phyloP scores from a whole-genome alignment of 2,113 vertebrate species.

The Periophthalmodon schlosseri region DNA sequence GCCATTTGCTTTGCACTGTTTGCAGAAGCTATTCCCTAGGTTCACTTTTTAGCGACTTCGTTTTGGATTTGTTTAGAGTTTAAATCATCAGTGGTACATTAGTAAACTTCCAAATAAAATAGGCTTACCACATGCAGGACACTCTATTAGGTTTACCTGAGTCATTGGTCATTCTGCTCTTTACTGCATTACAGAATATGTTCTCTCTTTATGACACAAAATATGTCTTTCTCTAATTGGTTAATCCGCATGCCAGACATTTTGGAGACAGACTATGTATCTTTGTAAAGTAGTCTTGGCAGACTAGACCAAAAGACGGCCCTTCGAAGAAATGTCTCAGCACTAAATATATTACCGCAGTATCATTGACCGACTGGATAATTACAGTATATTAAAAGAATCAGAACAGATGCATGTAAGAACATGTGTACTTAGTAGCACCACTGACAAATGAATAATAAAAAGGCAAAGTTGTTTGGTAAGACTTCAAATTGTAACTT shows the following conservation, averaged over 20 bases:
- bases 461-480: neutral
- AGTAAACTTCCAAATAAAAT: conserved; percentile 54
- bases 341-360: no score
- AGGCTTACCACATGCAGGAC: no score
- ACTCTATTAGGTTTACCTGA: neutral
- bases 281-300: no score
- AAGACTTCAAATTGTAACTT: neutral
- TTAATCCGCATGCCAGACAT: no score
- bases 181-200: no score
- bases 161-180: neutral
- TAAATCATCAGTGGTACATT: neutral
- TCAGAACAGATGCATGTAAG: neutral
- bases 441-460: neutral
- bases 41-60: conserved; percentile 21
- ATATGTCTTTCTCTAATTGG: no score
- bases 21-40: conserved; percentile 25
- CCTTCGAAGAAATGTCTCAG: no score
- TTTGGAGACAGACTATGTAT: no score
- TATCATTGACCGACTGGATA: no score
- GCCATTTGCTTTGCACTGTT: conserved; percentile 21
- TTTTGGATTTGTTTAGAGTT: conserved; percentile 29
- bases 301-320: no score
- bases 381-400: neutral
- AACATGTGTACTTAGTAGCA: neutral
- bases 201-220: no score